Base-by-base conservation (phyloP, 35 echinoderm and acorn worm genomes). In the Lytechinus pictus region DNA sequence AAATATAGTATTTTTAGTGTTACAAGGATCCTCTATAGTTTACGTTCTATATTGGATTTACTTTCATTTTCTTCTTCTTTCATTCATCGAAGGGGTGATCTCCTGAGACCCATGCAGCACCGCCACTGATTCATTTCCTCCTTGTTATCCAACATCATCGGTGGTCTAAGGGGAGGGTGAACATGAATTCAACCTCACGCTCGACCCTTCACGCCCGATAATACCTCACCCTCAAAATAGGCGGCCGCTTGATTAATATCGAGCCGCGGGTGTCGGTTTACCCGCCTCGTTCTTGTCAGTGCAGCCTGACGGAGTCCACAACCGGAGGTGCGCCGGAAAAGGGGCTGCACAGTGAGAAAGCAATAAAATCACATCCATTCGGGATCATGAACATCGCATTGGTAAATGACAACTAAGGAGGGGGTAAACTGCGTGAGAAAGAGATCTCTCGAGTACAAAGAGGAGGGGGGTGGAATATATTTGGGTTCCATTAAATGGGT, bases 221-320 rank as follows among this genome's bases (percentile, higher is more conserved):
- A 90, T 52, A 54, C 52, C 88, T 44, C 27, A 90, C 9, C 88
- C 28, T 54, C 28, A 52, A 52, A 90, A 90, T 90, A 90, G 52
- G 52, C 88, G 88, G 27, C 88, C n/a, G 88, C 28, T 90, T 90
- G 88, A 90, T 90, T 90, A 90, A 90, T 90, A 90, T 52, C 88
- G 88, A 44, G 52, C 88, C 27, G 27, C 16, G 88, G 88, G 88
- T 90, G 28, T 79, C 66, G 66, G 66, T 79, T 79, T 79, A 79
- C 66, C 66, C 19, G 66, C 66, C 12, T 19, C 16, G 66, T 79
- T 79, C 19, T 79, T 79, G 66, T 79, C 66, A 79, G 66, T 79
- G 9, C 66, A 24, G 16, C 1, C 66, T 24, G 33, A 79, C 19
- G 66, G 66, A 79, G 66, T 79, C 66, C 66, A 24, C 66, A 79